A percentile compares a stretch with the other conserved stretches of the same genome.
Evolutionary conservation across 2,113 vertebrate genomes (phyloP).

Genomic region (Thalassarche chlororhynchos): DNA sequence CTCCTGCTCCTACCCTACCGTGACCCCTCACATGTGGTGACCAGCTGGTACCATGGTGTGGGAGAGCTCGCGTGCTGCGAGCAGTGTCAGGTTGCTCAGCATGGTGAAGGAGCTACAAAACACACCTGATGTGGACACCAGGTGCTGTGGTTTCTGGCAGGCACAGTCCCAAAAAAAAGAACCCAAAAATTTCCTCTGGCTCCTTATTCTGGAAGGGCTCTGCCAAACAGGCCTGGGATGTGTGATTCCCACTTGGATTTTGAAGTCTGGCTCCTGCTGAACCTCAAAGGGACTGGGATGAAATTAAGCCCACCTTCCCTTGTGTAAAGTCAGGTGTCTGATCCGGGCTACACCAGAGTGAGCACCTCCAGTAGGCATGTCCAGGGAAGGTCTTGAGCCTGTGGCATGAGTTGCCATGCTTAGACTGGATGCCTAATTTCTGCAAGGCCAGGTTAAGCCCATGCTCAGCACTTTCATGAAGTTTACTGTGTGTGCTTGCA

Average conservation of each 20-base stretch:
- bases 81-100: neutral
- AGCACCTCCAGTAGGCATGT: neutral
- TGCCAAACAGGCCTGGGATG: neutral
- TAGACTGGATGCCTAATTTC: neutral
- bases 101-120: neutral
- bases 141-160: neutral
- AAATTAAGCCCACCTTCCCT: neutral
- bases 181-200: neutral
- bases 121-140: rapidly evolving
- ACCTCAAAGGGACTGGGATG: neutral
- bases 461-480: neutral
- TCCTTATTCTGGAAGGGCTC: neutral
- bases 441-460: neutral
- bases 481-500: neutral
- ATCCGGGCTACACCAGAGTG: neutral
- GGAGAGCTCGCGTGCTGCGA: neutral
- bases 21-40: rapidly evolving
- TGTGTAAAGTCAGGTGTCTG: neutral
- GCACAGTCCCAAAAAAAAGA: too few relatives aligned
- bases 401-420: neutral
- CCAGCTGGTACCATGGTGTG: neutral
- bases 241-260: neutral
- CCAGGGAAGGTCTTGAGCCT: neutral
- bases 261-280: neutral
- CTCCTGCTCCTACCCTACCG: neutral